phyloP scores from a whole-genome alignment of 2,797 vertebrate genomes.

The Poecilia wingei region DNA sequence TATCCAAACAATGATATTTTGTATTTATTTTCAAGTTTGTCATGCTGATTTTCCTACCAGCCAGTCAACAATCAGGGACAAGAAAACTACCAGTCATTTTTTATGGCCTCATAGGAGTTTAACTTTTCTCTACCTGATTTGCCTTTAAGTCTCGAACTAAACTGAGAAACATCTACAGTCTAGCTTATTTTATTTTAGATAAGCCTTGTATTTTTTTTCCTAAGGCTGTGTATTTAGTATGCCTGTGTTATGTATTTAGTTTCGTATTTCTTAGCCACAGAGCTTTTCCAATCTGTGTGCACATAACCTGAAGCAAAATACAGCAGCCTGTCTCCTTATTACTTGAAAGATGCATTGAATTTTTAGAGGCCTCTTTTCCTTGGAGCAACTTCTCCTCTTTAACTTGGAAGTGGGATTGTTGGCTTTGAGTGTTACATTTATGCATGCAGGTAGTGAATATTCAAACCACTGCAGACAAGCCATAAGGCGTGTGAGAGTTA shows the following conservation, averaged over 20 bases:
- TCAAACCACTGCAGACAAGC: conserved; percentile 50
- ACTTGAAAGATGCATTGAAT: conserved; percentile 43
- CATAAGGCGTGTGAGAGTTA: conserved; percentile 10
- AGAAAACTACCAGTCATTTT: neutral
- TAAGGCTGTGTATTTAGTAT: conserved; percentile 4
- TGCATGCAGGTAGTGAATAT: conserved; percentile 63
- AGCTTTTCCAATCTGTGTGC: neutral
- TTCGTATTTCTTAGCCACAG: conserved; percentile 22
- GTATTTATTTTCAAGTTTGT: neutral
- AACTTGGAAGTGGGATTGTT: conserved; percentile 46
- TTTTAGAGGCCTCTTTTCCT: conserved; percentile 28
- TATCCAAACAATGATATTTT: neutral
- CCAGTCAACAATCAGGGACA: neutral
- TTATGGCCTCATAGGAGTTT: neutral
- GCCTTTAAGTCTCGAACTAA: neutral
- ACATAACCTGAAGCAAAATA: conserved; percentile 34
- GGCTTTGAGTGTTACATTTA: conserved; percentile 58
- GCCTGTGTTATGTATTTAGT: conserved; percentile 11
- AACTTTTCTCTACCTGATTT: neutral
- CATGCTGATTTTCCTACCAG: neutral
- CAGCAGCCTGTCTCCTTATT: conserved; percentile 29
- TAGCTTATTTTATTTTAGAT: neutral
- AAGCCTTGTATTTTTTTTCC: neutral
- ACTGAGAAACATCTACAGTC: neutral
- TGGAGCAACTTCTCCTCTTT: conserved; percentile 33